A percentile compares a stretch with the other conserved stretches of the same genome.
These are phyloP conservation scores for Drosophila lacteicornis DNA, from an alignment of 1,140 invertebrate species.

Conservation along the genomic window DNA sequence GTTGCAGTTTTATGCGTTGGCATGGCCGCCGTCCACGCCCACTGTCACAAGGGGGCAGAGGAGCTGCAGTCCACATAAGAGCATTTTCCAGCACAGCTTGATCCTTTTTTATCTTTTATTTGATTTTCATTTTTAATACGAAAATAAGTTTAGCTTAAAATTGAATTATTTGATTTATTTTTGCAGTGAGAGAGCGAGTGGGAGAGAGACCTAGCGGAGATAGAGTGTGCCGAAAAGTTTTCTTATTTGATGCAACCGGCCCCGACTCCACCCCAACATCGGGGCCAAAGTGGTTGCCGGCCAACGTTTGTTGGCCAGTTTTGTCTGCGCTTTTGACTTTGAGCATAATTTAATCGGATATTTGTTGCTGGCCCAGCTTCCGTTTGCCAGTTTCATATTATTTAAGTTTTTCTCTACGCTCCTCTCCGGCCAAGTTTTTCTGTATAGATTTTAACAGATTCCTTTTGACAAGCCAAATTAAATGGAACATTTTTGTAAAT, in stretches of 20 bases:
- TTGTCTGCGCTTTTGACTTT: slow-evolving; percentile 79
- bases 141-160: slow-evolving; percentile 84
- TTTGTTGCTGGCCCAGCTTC: slow-evolving; percentile 60
- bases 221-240: slow-evolving; percentile 66
- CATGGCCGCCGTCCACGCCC: slow-evolving; percentile 52
- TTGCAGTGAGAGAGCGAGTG: slow-evolving; percentile 35
- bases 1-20: slow-evolving; percentile 78
- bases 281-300: slow-evolving; percentile 56
- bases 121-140: slow-evolving; percentile 84
- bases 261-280: slow-evolving; percentile 9
- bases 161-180: slow-evolving; percentile 84
- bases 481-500: slow-evolving; percentile 66
- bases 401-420: slow-evolving; percentile 61
- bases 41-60: slow-evolving; percentile 60
- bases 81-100: slow-evolving; percentile 73
- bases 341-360: slow-evolving; percentile 84
- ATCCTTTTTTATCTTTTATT: slow-evolving; percentile 84
- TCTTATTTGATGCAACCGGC: slow-evolving; percentile 65
- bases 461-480: slow-evolving; percentile 52
- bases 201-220: slow-evolving; percentile 12
- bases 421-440: slow-evolving; percentile 10
- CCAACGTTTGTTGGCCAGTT: slow-evolving; percentile 70
- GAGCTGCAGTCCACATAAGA: slow-evolving; percentile 35
- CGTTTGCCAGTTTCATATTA: slow-evolving; percentile 68
- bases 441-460: slow-evolving; percentile 58